Conservation (phyloP, 2,888 invertebrate species). For the Cantharis rufa region DNA sequence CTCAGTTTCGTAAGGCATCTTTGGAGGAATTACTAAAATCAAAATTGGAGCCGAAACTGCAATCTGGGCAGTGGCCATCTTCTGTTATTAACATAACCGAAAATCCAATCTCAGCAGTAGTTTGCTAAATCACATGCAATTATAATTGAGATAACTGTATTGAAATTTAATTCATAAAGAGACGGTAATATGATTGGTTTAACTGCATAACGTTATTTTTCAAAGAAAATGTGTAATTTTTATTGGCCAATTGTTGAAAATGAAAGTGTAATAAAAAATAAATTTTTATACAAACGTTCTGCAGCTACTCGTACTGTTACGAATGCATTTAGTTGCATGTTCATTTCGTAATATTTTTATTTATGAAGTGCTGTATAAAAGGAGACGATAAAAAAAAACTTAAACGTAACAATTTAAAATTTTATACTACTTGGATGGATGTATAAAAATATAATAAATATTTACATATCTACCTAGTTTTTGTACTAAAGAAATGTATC, state of each 20-base stretch:
- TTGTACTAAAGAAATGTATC: background rate
- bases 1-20: constrained; percentile 66
- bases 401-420: background rate
- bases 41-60: constrained; percentile 45
- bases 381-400: background rate
- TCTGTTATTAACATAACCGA: constrained; percentile 78
- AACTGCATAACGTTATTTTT: background rate
- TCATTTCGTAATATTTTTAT: background rate
- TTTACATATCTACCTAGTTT: background rate
- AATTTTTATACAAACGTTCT: background rate
- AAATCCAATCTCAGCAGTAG: constrained; percentile 77
- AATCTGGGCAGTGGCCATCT: constrained; percentile 60
- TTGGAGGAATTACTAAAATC: constrained; percentile 60
- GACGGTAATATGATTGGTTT: background rate
- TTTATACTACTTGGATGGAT: background rate
- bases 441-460: background rate
- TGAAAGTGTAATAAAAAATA: background rate
- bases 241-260: background rate
- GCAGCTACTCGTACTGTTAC: background rate
- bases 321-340: background rate
- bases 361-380: background rate
- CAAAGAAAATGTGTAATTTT: background rate
- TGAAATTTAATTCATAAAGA: constrained; percentile 39
- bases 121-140: constrained; percentile 61
- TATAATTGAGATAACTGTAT: constrained; percentile 39